These are phyloP conservation scores for Odontophorus gujanensis DNA, from an alignment of 2,113 vertebrate species.

Conservation along the genomic window DNA sequence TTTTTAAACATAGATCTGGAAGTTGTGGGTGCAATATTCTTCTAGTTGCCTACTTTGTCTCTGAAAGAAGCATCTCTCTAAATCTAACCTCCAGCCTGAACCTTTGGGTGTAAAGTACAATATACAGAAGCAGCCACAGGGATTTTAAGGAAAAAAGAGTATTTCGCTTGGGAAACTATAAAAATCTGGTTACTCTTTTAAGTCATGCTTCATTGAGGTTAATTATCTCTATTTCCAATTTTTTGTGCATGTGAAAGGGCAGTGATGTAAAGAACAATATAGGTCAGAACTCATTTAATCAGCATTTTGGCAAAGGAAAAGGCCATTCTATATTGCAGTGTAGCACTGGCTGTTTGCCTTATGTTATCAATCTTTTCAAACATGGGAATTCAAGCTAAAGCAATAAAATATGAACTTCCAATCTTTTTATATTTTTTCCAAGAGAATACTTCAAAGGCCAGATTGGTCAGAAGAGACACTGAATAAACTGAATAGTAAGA, in stretches of 20 bases:
- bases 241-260: constrained; percentile 28
- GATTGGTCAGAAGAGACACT: not conserved
- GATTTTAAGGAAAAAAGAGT: not conserved
- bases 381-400: constrained; percentile 14
- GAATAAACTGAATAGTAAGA: not conserved
- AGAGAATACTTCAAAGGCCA: constrained; percentile 21
- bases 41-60: not conserved
- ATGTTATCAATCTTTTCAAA: constrained; percentile 39
- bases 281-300: constrained; percentile 37
- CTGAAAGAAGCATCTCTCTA: not conserved
- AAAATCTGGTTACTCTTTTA: not conserved
- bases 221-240: constrained; percentile 19
- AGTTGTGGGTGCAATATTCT: not conserved
- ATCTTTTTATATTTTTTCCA: not conserved
- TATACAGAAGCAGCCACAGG: not conserved
- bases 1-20: not conserved
- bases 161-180: constrained; percentile 1
- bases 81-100: not conserved
- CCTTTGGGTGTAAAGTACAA: not conserved
- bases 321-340: constrained; percentile 25
- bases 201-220: constrained; percentile 12
- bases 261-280: constrained; percentile 27
- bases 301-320: constrained; percentile 48
- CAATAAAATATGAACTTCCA: constrained; percentile 39
- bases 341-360: constrained; percentile 46